Base-by-base conservation (phyloP, 2,113 vertebrate species). In the Leptobrachium leishanense region DNA sequence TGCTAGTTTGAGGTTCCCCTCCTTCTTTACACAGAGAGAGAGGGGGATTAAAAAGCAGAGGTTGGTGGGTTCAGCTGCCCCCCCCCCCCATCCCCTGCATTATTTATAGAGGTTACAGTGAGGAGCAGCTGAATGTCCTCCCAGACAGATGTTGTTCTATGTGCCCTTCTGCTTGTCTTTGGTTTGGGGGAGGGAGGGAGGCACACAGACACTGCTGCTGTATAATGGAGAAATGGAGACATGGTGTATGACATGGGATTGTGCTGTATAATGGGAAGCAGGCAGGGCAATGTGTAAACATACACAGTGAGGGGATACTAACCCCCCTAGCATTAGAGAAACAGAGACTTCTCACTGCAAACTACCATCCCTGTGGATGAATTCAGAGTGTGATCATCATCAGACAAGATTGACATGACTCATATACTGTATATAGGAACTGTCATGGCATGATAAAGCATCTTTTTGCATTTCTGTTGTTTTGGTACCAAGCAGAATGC, bases 131-230 rank as follows among this genome's bases (percentile, higher is more conserved):
- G 72, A 57, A 42, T 39, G 66, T 68, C 43, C n/a, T 70, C 20
- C 68, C 59, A 64, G 68, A 55, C 76, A 73, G 77, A 73, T 79
- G 59, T 53, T 75, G 72, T 64, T 71, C 57, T 79, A 46, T 57
- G 59, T 72, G 77, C 50, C 68, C 63, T 67, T 66, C 43, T 73
- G 57, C 43, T 69, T 64, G 65, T 20, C 50, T 65, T 42, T 74
- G 59, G 55, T 54, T 68, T 68, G 42, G 68, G 69, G 44, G 46
- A 50, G 46, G 46, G 68, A 59, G 44, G 46, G 8, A 8, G 46
- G 46, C 31, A 73, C n/a, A 70, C 6, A 63, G 43, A 57, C 9
- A 6, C 15, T 59, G 42, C 68, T 41, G 68, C 41, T 70, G 42
- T 13, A 67, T 75, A 65, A 67, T 67, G 63, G 59, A 55, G 54